phyloP scores from a whole-genome alignment of 1,140 invertebrate genomes.

The Drosophila ercepeae region DNA sequence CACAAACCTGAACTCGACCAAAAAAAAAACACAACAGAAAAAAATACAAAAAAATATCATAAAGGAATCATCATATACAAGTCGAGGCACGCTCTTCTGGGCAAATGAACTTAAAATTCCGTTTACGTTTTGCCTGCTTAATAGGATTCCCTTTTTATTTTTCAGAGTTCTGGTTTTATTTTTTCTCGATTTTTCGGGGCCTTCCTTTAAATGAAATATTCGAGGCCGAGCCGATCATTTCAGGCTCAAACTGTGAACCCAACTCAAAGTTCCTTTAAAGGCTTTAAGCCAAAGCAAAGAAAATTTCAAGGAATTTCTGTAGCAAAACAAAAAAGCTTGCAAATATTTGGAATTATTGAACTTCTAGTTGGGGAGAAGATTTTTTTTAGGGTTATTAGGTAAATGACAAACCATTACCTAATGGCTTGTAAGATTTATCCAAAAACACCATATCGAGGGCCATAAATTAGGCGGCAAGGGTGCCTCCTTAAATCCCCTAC shows the following conservation, averaged over 20 bases:
- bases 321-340: not conserved
- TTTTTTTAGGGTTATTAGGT: not conserved
- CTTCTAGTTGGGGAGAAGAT: not conserved
- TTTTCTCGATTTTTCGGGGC: not conserved
- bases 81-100: conserved; percentile 49
- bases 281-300: conserved; percentile 12
- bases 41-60: conserved; percentile 3
- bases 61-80: conserved; percentile 47
- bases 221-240: conserved; percentile 25
- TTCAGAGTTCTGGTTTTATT: conserved; percentile 4
- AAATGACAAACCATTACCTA: conserved; percentile 5
- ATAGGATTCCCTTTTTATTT: conserved; percentile 67
- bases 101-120: conserved; percentile 70
- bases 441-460: not conserved
- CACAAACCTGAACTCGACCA: not conserved
- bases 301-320: conserved; percentile 32
- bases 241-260: conserved; percentile 42
- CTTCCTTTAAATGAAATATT: conserved; percentile 2
- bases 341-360: conserved; percentile 16
- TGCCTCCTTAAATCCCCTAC: no score
- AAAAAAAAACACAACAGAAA: conserved; percentile 1
- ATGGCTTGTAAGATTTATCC: not conserved
- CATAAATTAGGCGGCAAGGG: not conserved
- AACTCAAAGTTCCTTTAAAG: conserved; percentile 17
- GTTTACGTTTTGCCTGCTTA: conserved; percentile 66